A percentile compares a stretch with the other conserved stretches of the same genome.
phyloP scores from a whole-genome alignment of 2,113 vertebrate species.

The Osmerus eperlanus region DNA sequence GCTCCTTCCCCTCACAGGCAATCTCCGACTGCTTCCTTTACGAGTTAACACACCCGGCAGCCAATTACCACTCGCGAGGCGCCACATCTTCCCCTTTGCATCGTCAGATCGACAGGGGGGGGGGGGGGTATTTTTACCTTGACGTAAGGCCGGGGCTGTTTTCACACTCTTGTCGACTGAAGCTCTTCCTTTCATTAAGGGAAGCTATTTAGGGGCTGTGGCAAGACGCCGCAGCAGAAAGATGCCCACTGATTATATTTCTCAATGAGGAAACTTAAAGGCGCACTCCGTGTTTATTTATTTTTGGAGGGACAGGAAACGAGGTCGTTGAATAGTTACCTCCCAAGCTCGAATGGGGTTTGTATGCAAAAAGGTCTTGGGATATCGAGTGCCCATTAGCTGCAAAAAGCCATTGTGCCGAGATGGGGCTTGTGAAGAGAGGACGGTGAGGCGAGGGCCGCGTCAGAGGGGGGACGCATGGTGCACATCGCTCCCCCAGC shows the following conservation, averaged over 20 bases:
- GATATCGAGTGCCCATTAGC: not conserved
- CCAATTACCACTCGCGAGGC: constrained; percentile 45
- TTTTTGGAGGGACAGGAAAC: too few relatives aligned
- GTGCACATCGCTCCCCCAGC: not conserved
- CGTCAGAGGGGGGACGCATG: too few relatives aligned
- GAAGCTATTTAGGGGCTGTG: constrained; percentile 59
- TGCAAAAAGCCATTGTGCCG: not conserved
- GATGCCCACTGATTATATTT: constrained; percentile 53
- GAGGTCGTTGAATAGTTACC: too few relatives aligned
- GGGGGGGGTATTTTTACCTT: constrained; percentile 63
- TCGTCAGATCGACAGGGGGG: constrained; percentile 49
- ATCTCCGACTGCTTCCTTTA: constrained; percentile 9
- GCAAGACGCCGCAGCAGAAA: constrained; percentile 29
- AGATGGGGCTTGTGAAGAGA: not conserved
- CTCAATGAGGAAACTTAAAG: constrained; percentile 35
- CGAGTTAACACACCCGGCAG: constrained; percentile 12
- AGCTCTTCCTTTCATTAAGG: constrained; percentile 62
- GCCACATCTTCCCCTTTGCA: constrained; percentile 16
- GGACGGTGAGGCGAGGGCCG: too few relatives aligned
- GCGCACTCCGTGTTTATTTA: too few relatives aligned
- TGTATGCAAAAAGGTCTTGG: too few relatives aligned
- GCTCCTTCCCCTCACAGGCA: constrained; percentile 5
- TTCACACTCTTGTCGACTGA: constrained; percentile 63
- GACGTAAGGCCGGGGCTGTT: constrained; percentile 54
- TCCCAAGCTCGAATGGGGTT: too few relatives aligned